Conservation (phyloP, 23 tunicate genomes). For the Phallusia fumigata region DNA sequence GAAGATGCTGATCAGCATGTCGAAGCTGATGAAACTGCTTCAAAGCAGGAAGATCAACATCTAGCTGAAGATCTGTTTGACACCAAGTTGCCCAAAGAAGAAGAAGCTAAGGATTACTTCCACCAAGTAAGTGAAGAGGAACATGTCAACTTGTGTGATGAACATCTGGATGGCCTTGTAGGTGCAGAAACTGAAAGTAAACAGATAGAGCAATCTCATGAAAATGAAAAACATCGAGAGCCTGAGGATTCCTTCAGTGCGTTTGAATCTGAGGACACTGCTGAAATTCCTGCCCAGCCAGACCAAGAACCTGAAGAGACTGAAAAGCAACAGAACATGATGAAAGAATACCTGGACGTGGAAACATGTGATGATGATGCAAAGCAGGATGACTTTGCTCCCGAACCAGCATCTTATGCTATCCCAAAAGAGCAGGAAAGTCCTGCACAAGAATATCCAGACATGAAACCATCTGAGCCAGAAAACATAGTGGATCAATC, state of each 20-base stretch:
- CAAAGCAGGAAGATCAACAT: too few species aligned
- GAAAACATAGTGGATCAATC: not conserved
- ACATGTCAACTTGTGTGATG: too few species aligned
- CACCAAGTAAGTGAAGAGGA: not conserved
- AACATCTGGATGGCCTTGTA: too few species aligned
- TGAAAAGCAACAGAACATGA: too few species aligned
- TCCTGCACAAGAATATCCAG: not conserved
- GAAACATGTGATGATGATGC: not conserved
- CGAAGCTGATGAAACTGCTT: not conserved
- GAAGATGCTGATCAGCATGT: not conserved
- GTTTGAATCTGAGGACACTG: too few species aligned
- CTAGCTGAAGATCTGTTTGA: too few species aligned
- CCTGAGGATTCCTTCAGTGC: not conserved
- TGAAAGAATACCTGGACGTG: not conserved
- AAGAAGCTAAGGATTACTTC: not conserved
- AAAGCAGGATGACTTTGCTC: too few species aligned
- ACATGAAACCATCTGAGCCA: not conserved
- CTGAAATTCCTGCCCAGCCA: too few species aligned
- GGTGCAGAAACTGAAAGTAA: too few species aligned
- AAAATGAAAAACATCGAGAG: not conserved
- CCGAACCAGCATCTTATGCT: not conserved
- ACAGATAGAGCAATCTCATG: too few species aligned
- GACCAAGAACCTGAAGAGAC: too few species aligned
- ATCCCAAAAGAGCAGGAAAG: not conserved
- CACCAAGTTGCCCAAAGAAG: too few species aligned